phyloP scores from a whole-genome alignment of 2,113 vertebrate genomes.

The Eonycteris spelaea region DNA sequence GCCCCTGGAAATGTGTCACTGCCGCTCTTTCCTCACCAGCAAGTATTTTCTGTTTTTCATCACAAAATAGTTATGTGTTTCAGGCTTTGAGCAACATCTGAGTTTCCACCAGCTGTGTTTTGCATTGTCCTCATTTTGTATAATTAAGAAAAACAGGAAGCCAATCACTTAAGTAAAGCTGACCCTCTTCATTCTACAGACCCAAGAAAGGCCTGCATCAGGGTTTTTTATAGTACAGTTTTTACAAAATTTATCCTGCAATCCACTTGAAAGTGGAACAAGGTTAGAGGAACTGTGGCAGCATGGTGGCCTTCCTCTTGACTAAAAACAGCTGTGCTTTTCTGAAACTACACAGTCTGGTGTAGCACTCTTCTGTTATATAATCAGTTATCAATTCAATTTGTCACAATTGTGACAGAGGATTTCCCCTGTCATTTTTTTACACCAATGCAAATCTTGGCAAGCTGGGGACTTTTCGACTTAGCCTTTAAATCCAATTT shows the following conservation, averaged over 20 bases:
- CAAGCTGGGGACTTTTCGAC: background rate
- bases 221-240: slow-evolving; percentile 67
- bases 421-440: slow-evolving; percentile 51
- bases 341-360: background rate
- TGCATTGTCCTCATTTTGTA: slow-evolving; percentile 84
- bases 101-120: slow-evolving; percentile 80
- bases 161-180: slow-evolving; percentile 78
- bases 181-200: slow-evolving; percentile 73
- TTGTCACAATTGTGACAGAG: background rate
- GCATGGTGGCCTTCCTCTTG: slow-evolving; percentile 16
- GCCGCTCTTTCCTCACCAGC: background rate
- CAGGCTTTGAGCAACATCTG: slow-evolving; percentile 81
- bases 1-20: slow-evolving; percentile 7
- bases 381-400: background rate
- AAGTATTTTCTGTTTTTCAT: slow-evolving; percentile 60
- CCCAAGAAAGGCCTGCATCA: slow-evolving; percentile 52
- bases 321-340: slow-evolving; percentile 58
- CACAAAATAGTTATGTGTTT: slow-evolving; percentile 14
- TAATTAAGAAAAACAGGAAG: slow-evolving; percentile 86
- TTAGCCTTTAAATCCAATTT: background rate
- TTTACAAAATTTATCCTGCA: slow-evolving; percentile 51
- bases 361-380: background rate
- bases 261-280: slow-evolving; percentile 54
- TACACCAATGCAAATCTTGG: background rate
- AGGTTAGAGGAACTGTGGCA: slow-evolving; percentile 33